A percentile compares a stretch with the other conserved stretches of the same genome.
phyloP scores from a whole-genome alignment of 1,140 invertebrate genomes.

The Bicyclus anynana region DNA sequence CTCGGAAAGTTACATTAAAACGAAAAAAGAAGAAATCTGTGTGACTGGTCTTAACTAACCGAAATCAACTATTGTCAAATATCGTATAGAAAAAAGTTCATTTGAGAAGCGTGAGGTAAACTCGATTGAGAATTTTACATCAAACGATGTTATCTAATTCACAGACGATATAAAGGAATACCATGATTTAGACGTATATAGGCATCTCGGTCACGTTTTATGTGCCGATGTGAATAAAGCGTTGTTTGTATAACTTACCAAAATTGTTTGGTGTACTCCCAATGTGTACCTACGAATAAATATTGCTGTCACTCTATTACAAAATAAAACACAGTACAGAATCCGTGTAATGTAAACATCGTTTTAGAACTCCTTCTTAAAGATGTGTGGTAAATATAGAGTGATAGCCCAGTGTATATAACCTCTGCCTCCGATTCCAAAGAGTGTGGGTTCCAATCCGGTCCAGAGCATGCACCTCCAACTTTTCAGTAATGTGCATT shows the following conservation, averaged over 20 bases:
- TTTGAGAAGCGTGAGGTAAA: constrained; percentile 13
- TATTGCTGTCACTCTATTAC: too few relatives aligned
- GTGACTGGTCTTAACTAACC: constrained; percentile 19
- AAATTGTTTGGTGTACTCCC: too few relatives aligned
- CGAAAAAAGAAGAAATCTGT: constrained; percentile 19
- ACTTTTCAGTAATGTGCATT: too few relatives aligned
- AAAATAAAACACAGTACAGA: too few relatives aligned
- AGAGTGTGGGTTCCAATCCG: too few relatives aligned
- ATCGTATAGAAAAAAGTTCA: constrained; percentile 17
- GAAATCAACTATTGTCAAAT: constrained; percentile 21
- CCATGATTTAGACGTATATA: neutral
- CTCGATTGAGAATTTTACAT: constrained; percentile 11
- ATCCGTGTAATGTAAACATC: too few relatives aligned
- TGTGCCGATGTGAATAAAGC: neutral
- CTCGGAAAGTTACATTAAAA: neutral
- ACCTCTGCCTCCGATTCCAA: too few relatives aligned
- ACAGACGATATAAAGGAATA: neutral
- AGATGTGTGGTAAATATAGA: too few relatives aligned
- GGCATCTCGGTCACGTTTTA: constrained; percentile 1
- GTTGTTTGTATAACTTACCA: neutral
- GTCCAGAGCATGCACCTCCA: too few relatives aligned
- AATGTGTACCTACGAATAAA: too few relatives aligned
- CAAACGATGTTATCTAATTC: neutral
- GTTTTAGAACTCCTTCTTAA: too few relatives aligned
- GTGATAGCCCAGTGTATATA: too few relatives aligned